Evolutionary conservation across 2,797 vertebrate species (phyloP).

Genomic region (Cossypha polioptera): DNA sequence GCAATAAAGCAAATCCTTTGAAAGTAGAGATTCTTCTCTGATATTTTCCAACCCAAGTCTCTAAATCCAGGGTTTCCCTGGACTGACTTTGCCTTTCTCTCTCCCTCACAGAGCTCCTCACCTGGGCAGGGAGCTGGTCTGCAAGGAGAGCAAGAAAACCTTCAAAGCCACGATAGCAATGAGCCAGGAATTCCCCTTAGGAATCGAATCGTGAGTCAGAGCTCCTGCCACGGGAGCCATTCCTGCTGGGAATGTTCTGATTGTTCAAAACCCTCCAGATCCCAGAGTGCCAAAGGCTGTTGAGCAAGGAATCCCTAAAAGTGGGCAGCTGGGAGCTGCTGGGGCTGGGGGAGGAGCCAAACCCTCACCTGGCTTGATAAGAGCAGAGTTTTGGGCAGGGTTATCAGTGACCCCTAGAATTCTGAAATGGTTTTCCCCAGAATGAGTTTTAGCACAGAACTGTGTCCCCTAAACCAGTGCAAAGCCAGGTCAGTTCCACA

Average conservation of each 20-base stretch:
- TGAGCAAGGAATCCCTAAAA: too few species aligned
- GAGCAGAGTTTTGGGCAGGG: not conserved
- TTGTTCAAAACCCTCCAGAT: rapidly evolving
- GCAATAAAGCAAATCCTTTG: not conserved
- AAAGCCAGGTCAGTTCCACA: rapidly evolving
- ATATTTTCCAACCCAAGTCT: not conserved
- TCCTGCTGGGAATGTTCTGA: not conserved
- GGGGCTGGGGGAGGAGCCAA: not conserved
- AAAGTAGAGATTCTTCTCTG: not conserved
- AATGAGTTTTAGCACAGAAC: not conserved
- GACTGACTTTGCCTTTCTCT: not conserved
- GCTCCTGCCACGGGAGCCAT: rapidly evolving
- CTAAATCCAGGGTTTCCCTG: not conserved
- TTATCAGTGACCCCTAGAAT: not conserved
- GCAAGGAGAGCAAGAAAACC: constrained; percentile 98
- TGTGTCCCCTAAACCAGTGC: rapidly evolving
- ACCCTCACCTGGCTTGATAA: rapidly evolving
- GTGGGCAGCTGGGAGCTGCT: not conserved
- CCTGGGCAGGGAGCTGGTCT: constrained; percentile 93
- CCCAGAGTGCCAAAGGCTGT: not conserved
- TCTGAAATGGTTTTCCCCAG: rapidly evolving
- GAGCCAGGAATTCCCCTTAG: constrained; percentile 97
- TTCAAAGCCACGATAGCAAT: constrained; percentile 99
- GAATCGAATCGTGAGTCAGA: constrained; percentile 93
- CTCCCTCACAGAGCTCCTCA: constrained; percentile 86